Conservation (phyloP, 2,113 vertebrate genomes). For the Nicator chloris region DNA sequence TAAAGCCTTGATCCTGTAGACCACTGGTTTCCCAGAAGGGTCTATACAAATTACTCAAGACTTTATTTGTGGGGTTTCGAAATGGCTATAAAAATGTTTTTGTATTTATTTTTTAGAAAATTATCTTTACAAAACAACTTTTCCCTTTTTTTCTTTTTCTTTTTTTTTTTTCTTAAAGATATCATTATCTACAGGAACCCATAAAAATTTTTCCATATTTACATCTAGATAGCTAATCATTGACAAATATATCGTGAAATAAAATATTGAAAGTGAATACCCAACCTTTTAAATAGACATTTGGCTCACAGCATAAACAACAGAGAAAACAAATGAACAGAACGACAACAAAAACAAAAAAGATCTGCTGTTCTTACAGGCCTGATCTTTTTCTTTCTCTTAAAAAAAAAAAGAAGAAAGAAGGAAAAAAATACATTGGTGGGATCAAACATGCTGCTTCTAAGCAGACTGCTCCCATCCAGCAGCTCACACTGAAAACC, state of each 20-base stretch:
- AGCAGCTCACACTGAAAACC: neutral
- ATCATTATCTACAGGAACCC: conserved; percentile 76
- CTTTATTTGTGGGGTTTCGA: conserved; percentile 23
- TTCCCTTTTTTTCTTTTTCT: neutral
- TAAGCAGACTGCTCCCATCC: neutral
- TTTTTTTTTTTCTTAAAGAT: conserved; percentile 43
- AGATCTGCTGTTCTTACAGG: conserved; percentile 33
- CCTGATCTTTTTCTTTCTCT: neutral
- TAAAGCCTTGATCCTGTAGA: conserved; percentile 31
- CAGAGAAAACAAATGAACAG: conserved; percentile 53
- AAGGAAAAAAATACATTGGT: neutral
- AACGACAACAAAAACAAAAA: neutral
- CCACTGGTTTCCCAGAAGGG: neutral
- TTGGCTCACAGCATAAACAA: conserved; percentile 79
- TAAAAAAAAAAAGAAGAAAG: neutral
- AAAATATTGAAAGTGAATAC: conserved; percentile 75
- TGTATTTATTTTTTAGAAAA: conserved; percentile 57
- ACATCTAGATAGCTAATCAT: conserved; percentile 71
- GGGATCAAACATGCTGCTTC: neutral
- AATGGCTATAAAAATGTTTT: conserved; percentile 71
- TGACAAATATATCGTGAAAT: conserved; percentile 74
- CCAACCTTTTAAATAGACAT: conserved; percentile 78
- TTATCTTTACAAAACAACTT: conserved; percentile 75
- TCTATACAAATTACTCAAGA: neutral
- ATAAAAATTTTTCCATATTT: conserved; percentile 75